Conservation (phyloP, 2,113 vertebrate genomes). For the Tragelaphus scriptus region DNA sequence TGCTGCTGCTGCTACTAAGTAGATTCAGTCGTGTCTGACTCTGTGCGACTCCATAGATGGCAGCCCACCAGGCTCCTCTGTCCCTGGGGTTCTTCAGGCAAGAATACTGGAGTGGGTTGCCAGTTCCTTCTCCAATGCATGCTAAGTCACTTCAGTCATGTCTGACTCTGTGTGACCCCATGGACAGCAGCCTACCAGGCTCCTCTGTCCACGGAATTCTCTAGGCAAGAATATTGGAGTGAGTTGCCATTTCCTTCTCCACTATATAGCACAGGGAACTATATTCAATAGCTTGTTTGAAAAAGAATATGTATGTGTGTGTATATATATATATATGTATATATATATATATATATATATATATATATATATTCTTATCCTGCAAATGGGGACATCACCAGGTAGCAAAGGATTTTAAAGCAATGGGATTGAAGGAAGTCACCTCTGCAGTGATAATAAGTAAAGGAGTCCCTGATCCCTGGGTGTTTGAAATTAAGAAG, state of each 20-base stretch:
- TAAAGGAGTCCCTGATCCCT: background rate
- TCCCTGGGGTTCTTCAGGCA: background rate
- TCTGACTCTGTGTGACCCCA: fast-evolving
- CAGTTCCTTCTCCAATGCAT: too few species aligned
- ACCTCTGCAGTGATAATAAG: background rate
- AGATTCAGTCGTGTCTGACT: fast-evolving
- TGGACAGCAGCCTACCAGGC: background rate
- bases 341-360: too few species aligned
- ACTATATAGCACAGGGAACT: background rate
- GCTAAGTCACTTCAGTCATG: too few species aligned
- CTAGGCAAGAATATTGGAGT: background rate
- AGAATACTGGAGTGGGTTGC: background rate
- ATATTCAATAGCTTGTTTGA: background rate
- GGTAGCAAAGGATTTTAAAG: background rate
- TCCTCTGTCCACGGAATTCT: fast-evolving
- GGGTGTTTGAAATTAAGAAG: background rate
- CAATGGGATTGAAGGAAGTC: background rate
- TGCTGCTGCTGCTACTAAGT: background rate
- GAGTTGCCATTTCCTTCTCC: background rate
- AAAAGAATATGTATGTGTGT: background rate
- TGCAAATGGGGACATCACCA: background rate
- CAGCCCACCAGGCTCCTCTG: background rate
- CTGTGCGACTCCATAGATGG: fast-evolving
- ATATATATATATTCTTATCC: background rate
- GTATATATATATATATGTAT: too few species aligned